Evolutionary conservation across 2,888 invertebrate genomes (phyloP).

Genomic region (Hirtodrosophila trivittata): DNA sequence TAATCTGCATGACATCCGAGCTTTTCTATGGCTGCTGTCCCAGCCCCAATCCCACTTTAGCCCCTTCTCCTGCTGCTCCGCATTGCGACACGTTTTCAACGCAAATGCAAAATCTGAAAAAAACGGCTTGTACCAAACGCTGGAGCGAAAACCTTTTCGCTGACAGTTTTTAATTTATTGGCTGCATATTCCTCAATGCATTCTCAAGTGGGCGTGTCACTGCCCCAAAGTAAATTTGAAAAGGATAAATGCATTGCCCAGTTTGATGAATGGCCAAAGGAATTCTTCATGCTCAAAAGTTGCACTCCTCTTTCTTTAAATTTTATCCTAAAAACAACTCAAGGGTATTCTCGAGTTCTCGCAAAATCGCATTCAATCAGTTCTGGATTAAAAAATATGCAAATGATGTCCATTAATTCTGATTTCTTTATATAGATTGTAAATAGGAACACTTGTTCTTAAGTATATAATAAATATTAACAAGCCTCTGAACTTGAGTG

Average conservation of each 20-base stretch:
- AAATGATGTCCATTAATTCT: constrained; percentile 18
- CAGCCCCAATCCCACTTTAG: constrained; percentile 11
- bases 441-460: no score
- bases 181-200: constrained; percentile 64
- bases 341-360: constrained; percentile 5
- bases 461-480: no score
- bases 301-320: no score
- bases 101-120: constrained; percentile 72
- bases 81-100: constrained; percentile 51
- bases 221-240: constrained; percentile 21
- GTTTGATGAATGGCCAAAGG: constrained; percentile 37
- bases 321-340: constrained; percentile 5
- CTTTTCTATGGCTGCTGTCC: constrained; percentile 67
- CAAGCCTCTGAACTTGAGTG: no score
- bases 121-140: constrained; percentile 38
- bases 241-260: constrained; percentile 42
- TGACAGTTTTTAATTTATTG: constrained; percentile 67
- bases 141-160: constrained; percentile 13
- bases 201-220: constrained; percentile 16
- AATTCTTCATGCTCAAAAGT: constrained; percentile 29
- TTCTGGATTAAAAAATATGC: constrained; percentile 14
- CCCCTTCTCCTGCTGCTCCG: constrained; percentile 4
- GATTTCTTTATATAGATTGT: no score
- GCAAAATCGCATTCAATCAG: constrained; percentile 4
- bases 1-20: constrained; percentile 23